phyloP scores from a whole-genome alignment of 2,113 vertebrate genomes.

The Callipepla squamata region DNA sequence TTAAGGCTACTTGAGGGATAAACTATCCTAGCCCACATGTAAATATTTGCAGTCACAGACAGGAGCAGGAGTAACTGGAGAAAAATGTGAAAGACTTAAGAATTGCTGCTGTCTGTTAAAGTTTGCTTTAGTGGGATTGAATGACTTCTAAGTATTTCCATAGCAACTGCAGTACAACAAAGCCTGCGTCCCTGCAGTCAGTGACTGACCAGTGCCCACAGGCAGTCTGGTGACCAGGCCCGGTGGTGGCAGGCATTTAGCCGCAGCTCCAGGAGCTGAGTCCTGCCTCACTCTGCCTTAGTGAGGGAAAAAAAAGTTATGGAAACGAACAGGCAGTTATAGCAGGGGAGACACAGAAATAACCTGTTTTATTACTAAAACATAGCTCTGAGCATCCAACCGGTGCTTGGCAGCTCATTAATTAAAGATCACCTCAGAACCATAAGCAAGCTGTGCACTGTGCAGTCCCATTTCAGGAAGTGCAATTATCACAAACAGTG shows the following conservation, averaged over 20 bases:
- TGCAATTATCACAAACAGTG: not conserved
- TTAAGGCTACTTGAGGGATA: conserved; percentile 21
- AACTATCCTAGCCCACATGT: conserved; percentile 20
- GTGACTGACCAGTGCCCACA: not conserved
- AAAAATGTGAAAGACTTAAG: conserved; percentile 5
- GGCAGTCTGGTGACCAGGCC: not conserved
- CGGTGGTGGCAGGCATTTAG: fast-evolving
- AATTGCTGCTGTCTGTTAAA: not conserved
- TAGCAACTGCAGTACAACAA: not conserved
- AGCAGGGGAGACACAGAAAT: not conserved
- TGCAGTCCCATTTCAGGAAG: not conserved
- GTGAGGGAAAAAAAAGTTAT: not conserved
- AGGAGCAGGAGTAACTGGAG: conserved; percentile 7
- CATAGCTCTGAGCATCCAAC: not conserved
- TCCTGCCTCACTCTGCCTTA: not conserved
- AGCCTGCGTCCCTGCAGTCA: not conserved
- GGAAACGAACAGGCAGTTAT: not conserved
- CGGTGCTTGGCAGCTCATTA: not conserved
- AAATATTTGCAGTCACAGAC: conserved; percentile 52
- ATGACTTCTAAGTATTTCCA: not conserved
- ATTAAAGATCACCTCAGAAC: conserved; percentile 1
- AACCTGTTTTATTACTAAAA: not conserved
- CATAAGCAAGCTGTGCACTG: not conserved
- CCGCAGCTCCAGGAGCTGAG: not conserved
- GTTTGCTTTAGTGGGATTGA: not conserved